Evolutionary conservation across 2,113 vertebrate species (phyloP).

Genomic region (Macrotus californicus): DNA sequence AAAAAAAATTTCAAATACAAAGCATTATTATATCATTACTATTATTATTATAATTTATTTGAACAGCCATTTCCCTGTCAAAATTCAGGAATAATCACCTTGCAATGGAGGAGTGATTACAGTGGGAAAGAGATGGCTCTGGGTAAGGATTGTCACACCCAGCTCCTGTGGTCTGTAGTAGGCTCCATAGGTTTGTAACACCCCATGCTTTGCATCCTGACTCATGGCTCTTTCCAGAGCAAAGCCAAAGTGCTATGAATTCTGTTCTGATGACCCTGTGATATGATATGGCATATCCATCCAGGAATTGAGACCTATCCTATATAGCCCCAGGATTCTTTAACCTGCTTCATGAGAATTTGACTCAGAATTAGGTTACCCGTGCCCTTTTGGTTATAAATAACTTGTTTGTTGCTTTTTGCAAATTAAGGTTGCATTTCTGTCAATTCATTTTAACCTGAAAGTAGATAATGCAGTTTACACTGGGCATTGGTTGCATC

Average conservation of each 20-base stretch:
- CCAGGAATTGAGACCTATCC: slow-evolving; percentile 58
- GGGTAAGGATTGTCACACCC: slow-evolving; percentile 76
- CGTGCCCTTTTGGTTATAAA: slow-evolving; percentile 67
- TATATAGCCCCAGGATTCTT: slow-evolving; percentile 56
- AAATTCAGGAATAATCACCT: slow-evolving; percentile 76
- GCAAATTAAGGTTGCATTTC: slow-evolving; percentile 67
- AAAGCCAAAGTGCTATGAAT: slow-evolving; percentile 69
- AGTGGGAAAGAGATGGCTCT: slow-evolving; percentile 77
- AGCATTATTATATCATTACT: slow-evolving; percentile 60
- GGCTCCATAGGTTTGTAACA: slow-evolving; percentile 75
- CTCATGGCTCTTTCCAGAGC: slow-evolving; percentile 74
- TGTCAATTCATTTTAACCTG: slow-evolving; percentile 58
- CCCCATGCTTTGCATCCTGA: slow-evolving; percentile 75
- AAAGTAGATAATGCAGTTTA: slow-evolving; percentile 45
- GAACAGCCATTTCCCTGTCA: slow-evolving; percentile 78
- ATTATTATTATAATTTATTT: slow-evolving; percentile 76
- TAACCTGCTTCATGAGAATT: slow-evolving; percentile 64
- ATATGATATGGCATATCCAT: slow-evolving; percentile 58
- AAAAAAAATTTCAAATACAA: slow-evolving; percentile 68
- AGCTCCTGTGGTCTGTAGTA: slow-evolving; percentile 76
- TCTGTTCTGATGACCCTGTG: slow-evolving; percentile 64
- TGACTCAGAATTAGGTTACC: slow-evolving; percentile 69
- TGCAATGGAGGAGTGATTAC: slow-evolving; percentile 76
- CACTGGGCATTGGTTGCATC: slow-evolving; percentile 64
- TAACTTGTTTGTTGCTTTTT: slow-evolving; percentile 64